phyloP scores from a whole-genome alignment of 2,888 invertebrate species.

The Noctuana brunneofusca region DNA sequence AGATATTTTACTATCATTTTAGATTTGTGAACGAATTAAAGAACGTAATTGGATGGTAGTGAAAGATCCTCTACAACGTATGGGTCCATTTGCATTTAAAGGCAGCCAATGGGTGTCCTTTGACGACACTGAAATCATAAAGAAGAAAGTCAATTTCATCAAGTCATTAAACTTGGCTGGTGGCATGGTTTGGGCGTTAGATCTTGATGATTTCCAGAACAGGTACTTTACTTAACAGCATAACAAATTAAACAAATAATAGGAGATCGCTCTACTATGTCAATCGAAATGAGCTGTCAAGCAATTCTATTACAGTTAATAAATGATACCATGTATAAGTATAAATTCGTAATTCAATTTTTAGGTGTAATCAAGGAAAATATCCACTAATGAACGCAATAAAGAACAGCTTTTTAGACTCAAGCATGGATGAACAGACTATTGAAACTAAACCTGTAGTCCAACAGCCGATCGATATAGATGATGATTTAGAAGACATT shows the following conservation, averaged over 20 bases:
- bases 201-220: conserved; percentile 93
- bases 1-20: conserved; percentile 21
- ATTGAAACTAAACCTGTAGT: conserved; percentile 52
- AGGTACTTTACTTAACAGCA: conserved; percentile 57
- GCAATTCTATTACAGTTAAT: neutral
- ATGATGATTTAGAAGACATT: conserved; percentile 72
- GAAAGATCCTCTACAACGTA: conserved; percentile 88
- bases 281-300: too few relatives aligned
- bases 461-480: conserved; percentile 51
- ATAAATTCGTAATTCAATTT: conserved; percentile 24
- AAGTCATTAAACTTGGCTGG: conserved; percentile 90
- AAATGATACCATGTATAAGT: neutral
- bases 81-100: conserved; percentile 94
- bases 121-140: conserved; percentile 91
- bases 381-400: conserved; percentile 92
- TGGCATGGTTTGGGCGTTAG: conserved; percentile 95
- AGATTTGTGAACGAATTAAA: conserved; percentile 92
- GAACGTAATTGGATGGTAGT: conserved; percentile 91
- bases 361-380: conserved; percentile 89
- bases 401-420: conserved; percentile 85
- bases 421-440: conserved; percentile 49
- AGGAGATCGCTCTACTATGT: too few relatives aligned
- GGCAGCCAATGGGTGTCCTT: conserved; percentile 96
- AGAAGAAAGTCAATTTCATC: conserved; percentile 90
- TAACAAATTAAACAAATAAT: neutral